Evolutionary conservation across 2,888 invertebrate genomes (phyloP).

Genomic region (Galeruca laticollis): DNA sequence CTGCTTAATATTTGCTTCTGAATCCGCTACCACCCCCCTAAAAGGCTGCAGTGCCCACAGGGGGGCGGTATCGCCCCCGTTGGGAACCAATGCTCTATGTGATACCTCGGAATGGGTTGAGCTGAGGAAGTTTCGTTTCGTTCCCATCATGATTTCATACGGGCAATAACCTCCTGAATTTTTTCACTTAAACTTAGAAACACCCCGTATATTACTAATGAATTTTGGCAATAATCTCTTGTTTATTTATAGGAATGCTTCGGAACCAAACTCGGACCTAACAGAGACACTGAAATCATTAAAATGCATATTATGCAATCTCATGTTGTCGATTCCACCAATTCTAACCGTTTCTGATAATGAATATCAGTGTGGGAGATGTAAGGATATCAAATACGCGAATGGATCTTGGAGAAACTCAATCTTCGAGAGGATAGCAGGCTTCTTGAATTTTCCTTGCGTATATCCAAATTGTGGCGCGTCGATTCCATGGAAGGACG

Average conservation of each 20-base stretch:
- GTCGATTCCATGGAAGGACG: conserved; percentile 3
- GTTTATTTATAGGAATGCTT: not conserved
- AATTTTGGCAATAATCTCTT: not conserved
- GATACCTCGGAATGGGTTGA: too few species aligned
- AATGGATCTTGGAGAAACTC: not conserved
- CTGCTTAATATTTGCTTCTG: too few species aligned
- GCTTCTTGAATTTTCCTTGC: conserved; percentile 9
- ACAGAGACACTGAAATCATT: conserved; percentile 8
- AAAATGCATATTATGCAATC: not conserved
- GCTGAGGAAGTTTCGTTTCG: too few species aligned
- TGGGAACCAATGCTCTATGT: too few species aligned
- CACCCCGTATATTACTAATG: too few species aligned
- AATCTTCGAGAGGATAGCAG: conserved; percentile 14
- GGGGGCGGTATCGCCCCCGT: too few species aligned
- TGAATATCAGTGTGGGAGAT: conserved; percentile 12
- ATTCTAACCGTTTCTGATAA: not conserved
- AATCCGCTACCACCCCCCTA: too few species aligned
- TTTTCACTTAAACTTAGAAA: too few species aligned
- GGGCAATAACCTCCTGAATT: too few species aligned
- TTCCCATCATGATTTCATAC: too few species aligned
- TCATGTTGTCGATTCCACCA: conserved; percentile 8
- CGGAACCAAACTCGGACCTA: not conserved
- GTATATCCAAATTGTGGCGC: not conserved
- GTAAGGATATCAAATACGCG: conserved; percentile 2
- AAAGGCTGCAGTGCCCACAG: too few species aligned